Base-by-base conservation (phyloP, 2,888 invertebrate genomes). In the Laspeyria flexula region DNA sequence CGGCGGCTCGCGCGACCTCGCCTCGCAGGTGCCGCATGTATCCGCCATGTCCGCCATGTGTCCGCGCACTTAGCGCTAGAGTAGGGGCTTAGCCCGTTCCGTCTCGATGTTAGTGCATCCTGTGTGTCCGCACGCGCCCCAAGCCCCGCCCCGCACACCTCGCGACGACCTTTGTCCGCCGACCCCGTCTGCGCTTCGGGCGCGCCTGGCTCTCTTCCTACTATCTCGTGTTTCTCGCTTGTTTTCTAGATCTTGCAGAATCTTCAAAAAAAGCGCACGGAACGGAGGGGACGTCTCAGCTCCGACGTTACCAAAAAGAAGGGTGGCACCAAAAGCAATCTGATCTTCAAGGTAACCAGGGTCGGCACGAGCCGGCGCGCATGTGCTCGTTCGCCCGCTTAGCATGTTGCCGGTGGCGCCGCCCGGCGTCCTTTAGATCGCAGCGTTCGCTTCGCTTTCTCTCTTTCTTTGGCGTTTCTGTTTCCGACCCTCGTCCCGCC, bases 181-280 rank as follows among this genome's bases (percentile, higher is more conserved):
- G 75, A 75, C 72, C 81, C 81, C 79, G 79, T 83, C 77, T 83
- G 81, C 82, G 82, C 80, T 80, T 77, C 78, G 85, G 83, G 88
- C 88, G 90, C 90, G 88, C 85, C 92, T 86, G 83, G 88, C 91
- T 92, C 92, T 92, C 93, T 94, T 94, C 94, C 94, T 95, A 95
- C 95, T 95, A 95, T 95, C 95, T 95, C 95, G 95, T 95, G 95
- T 95, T 96, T 96, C 95, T 95, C 95, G 95, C 95, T 96, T 95
- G 94, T 96, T 95, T 97, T 97, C 96, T 97, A 97, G 97, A 97
- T 97, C 96, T 97, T 97, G 96, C 97, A 97, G 97, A 97, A 97
- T 96, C 97, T 97, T 94, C 97, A 97, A 97, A 97, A 97, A 97
- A 98, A 97, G 96, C 97, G 97, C 96, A 97, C 97, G 95, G 97